Evolutionary conservation across 37 sponge, comb jelly and placozoan genomes (phyloP), one percentile per base, ranked within the genome.

Genomic region (Bolinopsis microptera): DNA sequence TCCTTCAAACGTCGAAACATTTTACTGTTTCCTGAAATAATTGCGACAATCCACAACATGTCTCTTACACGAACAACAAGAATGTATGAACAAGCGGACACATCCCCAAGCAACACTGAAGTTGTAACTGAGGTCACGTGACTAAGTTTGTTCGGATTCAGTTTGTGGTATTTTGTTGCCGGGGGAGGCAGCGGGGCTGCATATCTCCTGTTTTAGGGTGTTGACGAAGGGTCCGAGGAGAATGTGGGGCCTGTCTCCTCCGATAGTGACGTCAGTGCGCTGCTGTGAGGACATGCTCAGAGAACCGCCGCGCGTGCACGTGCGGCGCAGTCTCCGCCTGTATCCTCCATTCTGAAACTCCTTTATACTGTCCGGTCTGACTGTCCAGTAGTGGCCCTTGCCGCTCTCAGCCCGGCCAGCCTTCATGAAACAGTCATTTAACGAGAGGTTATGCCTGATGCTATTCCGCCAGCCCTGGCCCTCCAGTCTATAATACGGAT

Each of bases 351-450:
- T 86, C 67, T 86, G 90, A 39, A 86, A 86, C 67, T 86, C 90
- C 90, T 86, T 86, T 25, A 86, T 41, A 39, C 61, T 39, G 30
- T 86, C 90, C 48, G 90, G 90, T 86, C 90, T 38, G 3, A 86
- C 90, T 33, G 90, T 86, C 90, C 90, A 86, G 31, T 86, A 86
- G 31, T 86, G 90, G 16, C 90, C 90, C 90, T 86, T 86, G 67
- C 90, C 90, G 25, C 90, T 86, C 28, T 86, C 90, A 27, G 90
- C 90, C 31, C 90, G 38, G 5, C 90, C 90, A n/a, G 90, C 90
- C 90, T 86, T 86, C 90, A 86, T 86, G 90, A 86, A 86, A 38
- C 90, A 86, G 31, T 86, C 90, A 38, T 86, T 86, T 3, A 86
- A 30, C 28, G 90, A 86, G 61, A 86, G 90, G 31, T 86, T 86